These are phyloP conservation scores for Cyprinus carpio DNA, from an alignment of 2,113 vertebrate species.

Conservation along the genomic window DNA sequence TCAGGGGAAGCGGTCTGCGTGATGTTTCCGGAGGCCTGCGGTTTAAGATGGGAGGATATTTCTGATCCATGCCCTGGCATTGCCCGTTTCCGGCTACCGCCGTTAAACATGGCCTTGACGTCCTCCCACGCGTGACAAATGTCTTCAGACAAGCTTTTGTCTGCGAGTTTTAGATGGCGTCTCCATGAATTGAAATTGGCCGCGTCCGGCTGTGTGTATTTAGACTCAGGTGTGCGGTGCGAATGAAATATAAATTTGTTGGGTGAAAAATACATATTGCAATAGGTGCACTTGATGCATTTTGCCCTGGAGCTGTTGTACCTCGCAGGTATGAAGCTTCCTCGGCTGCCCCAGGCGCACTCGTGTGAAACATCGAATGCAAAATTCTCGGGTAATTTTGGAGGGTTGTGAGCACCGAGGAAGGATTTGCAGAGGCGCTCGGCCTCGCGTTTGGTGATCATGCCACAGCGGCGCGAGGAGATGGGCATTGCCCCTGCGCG, in stretches of 20 bases:
- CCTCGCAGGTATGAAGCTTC: slow-evolving; percentile 88
- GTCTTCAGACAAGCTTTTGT: slow-evolving; percentile 83
- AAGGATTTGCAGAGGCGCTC: slow-evolving; percentile 91
- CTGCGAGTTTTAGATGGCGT: slow-evolving; percentile 88
- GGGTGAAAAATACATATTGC: slow-evolving; percentile 91
- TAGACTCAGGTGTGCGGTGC: slow-evolving; percentile 87
- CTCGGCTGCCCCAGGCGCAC: slow-evolving; percentile 88
- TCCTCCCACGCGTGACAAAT: slow-evolving; percentile 93
- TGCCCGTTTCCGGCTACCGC: slow-evolving; percentile 90
- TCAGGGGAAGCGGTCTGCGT: slow-evolving; percentile 69
- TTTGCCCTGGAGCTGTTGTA: slow-evolving; percentile 93
- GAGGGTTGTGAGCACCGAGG: slow-evolving; percentile 85
- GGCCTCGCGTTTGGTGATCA: slow-evolving; percentile 93
- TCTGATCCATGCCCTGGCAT: slow-evolving; percentile 79
- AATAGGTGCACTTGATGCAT: slow-evolving; percentile 91
- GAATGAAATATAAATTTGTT: slow-evolving; percentile 95
- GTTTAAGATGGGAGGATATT: slow-evolving; percentile 69
- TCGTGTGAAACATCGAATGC: slow-evolving; percentile 90
- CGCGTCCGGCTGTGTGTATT: slow-evolving; percentile 89
- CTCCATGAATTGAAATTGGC: slow-evolving; percentile 94
- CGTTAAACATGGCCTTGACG: slow-evolving; percentile 97
- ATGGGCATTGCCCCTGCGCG: slow-evolving; percentile 92
- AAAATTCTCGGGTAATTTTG: slow-evolving; percentile 89
- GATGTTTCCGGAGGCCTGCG: slow-evolving; percentile 66
- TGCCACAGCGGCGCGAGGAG: slow-evolving; percentile 88